Conservation (phyloP, 2,797 vertebrate genomes). For the Synaphobranchus kaupii region DNA sequence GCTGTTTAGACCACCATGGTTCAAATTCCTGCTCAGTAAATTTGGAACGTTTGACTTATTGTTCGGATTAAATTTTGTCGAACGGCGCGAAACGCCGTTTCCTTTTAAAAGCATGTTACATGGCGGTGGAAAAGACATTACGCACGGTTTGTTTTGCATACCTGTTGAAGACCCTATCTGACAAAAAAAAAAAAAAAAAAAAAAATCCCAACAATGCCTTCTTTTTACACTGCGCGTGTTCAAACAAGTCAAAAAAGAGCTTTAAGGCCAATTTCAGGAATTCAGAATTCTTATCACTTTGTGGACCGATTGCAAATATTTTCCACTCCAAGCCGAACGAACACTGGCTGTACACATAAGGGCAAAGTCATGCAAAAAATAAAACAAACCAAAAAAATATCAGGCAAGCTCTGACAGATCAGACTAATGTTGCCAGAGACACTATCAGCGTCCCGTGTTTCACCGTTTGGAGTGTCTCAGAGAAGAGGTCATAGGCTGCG, state of each 20-base stretch:
- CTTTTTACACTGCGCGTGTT: conserved; percentile 1
- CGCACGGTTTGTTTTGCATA: conserved; percentile 1
- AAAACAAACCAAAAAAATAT: conserved; percentile 5
- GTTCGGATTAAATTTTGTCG: not conserved
- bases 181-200: not conserved
- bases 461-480: not conserved
- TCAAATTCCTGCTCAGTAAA: not conserved
- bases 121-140: not conserved
- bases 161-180: not conserved
- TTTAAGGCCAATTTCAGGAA: conserved; percentile 23
- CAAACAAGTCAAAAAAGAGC: conserved; percentile 27
- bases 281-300: conserved; percentile 38
- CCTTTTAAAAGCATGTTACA: not conserved
- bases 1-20: not conserved
- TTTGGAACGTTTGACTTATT: not conserved
- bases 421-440: conserved; percentile 13
- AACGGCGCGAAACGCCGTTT: too few relatives aligned
- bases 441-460: conserved; percentile 9
- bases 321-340: conserved; percentile 16
- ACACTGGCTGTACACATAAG: conserved; percentile 16
- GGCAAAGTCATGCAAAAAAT: not conserved
- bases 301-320: conserved; percentile 32
- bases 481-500: not conserved
- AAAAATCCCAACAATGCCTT: conserved; percentile 1
- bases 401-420: conserved; percentile 20